Evolutionary conservation across 2,113 vertebrate genomes (phyloP).

Genomic region (Lutjanus erythropterus): DNA sequence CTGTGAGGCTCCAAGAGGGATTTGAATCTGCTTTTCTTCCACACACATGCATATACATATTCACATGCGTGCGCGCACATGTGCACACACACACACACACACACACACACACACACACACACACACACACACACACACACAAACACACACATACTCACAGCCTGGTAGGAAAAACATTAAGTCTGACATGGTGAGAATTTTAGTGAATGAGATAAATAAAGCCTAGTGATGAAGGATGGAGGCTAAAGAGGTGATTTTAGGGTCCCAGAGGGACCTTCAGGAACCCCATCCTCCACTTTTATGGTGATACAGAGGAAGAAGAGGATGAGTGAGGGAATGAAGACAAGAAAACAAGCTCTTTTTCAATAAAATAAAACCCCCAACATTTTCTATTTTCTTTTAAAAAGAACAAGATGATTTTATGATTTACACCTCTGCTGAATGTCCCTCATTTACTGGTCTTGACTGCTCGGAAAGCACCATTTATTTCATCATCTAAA

Average conservation of each 20-base stretch:
- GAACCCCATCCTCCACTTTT: conserved; percentile 12
- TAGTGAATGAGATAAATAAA: conserved; percentile 42
- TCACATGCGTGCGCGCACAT: conserved; percentile 1
- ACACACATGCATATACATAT: neutral
- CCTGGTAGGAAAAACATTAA: conserved; percentile 9
- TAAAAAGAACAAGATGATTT: neutral
- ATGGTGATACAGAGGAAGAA: conserved; percentile 20
- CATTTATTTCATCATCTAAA: conserved; percentile 18
- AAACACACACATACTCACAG: neutral
- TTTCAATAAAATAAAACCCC: neutral
- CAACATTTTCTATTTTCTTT: neutral
- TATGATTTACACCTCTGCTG: neutral
- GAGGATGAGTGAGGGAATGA: conserved; percentile 23
- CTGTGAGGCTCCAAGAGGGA: conserved; percentile 36
- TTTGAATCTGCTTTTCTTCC: conserved; percentile 24
- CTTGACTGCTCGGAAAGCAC: neutral
- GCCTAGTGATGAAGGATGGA: conserved; percentile 5
- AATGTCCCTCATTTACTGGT: neutral
- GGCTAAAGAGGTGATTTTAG: conserved; percentile 45
- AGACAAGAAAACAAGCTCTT: neutral
- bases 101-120: conserved; percentile 7
- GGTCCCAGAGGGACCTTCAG: conserved; percentile 32
- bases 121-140: conserved; percentile 1
- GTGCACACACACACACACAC: conserved; percentile 3
- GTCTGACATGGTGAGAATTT: conserved; percentile 57